Evolutionary conservation across 2,797 vertebrate genomes (phyloP).

Genomic region (Onychomys arenicola): DNA sequence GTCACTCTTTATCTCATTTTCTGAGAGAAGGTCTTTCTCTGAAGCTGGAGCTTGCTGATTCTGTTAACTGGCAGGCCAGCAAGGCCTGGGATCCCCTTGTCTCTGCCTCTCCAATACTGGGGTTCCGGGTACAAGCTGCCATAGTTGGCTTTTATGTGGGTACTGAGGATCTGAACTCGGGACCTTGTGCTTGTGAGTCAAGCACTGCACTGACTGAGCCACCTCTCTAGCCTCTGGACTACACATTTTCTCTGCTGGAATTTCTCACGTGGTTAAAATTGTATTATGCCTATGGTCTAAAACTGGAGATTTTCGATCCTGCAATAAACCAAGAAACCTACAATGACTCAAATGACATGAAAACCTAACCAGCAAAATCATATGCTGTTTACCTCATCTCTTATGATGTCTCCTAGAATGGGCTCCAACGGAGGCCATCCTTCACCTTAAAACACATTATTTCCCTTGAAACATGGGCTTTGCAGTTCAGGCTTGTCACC

Average conservation of each 20-base stretch:
- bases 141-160: not conserved
- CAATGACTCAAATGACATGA: not conserved
- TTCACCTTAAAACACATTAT: constrained; percentile 14
- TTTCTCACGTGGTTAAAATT: not conserved
- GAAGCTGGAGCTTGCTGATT: not conserved
- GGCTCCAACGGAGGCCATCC: fast-evolving
- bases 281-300: not conserved
- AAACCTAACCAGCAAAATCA: not conserved
- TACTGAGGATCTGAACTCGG: not conserved
- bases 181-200: too few relatives aligned
- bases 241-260: constrained; percentile 10
- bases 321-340: not conserved
- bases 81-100: not conserved
- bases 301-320: not conserved
- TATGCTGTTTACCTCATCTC: not conserved
- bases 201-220: not conserved
- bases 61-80: not conserved
- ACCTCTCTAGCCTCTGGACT: not conserved
- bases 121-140: too few relatives aligned
- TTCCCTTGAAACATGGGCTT: constrained; percentile 35
- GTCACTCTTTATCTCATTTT: not conserved
- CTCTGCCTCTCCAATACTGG: not conserved
- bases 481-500: constrained; percentile 47
- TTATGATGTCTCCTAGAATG: not conserved
- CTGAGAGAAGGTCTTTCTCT: not conserved